These are phyloP conservation scores for Momotus momota DNA, from an alignment of 2,797 vertebrate genomes.

Conservation along the genomic window DNA sequence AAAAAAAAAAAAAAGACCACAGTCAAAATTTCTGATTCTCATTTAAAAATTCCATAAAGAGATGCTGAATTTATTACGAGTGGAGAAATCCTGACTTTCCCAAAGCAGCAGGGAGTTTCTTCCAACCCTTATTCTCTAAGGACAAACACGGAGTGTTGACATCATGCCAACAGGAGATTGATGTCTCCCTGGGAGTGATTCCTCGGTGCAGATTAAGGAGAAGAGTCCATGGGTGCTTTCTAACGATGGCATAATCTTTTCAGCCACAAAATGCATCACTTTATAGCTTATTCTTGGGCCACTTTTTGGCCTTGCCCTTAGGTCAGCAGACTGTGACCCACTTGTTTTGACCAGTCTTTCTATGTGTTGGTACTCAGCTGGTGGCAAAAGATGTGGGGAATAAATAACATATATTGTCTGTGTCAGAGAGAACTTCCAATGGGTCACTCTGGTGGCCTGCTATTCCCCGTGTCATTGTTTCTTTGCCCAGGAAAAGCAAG, in stretches of 20 bases:
- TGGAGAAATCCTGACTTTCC: slow-evolving; percentile 50
- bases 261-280: neutral
- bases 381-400: neutral
- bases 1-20: neutral
- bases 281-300: neutral
- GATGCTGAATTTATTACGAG: neutral
- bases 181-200: slow-evolving; percentile 21
- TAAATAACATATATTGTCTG: neutral
- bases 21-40: neutral
- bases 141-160: slow-evolving; percentile 39
- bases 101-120: slow-evolving; percentile 23
- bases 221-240: slow-evolving; percentile 27
- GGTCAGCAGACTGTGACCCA: neutral
- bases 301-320: neutral
- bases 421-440: neutral
- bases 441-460: neutral
- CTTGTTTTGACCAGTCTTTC: neutral
- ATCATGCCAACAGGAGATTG: neutral
- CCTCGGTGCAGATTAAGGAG: neutral
- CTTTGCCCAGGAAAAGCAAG: neutral
- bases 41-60: slow-evolving; percentile 21
- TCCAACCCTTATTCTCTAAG: slow-evolving; percentile 53
- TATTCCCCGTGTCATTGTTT: rapidly evolving
- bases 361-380: neutral
- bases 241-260: neutral